Percentiles rank a stretch among this genome's conserved stretches.
These are phyloP conservation scores for Oreochromis grahami DNA, from an alignment of 2,797 vertebrate species.

Conservation along the genomic window DNA sequence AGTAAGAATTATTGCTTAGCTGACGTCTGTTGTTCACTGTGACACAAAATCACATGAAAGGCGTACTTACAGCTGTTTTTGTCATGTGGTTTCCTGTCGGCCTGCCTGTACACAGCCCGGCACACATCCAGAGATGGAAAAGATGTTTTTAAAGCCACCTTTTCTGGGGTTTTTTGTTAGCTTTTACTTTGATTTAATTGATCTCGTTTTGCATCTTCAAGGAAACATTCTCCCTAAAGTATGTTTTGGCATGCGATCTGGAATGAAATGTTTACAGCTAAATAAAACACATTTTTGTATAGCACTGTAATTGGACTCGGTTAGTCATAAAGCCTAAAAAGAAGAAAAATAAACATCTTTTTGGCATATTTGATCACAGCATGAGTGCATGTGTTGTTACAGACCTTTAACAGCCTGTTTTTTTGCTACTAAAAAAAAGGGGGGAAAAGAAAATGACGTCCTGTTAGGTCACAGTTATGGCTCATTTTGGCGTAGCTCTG, in stretches of 20 bases:
- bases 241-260: not conserved
- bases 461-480: not conserved
- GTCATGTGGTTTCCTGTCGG: not conserved
- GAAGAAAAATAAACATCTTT: not conserved
- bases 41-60: not conserved
- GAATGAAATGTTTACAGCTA: not conserved
- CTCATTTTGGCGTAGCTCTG: not conserved
- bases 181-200: not conserved
- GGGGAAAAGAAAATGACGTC: not conserved
- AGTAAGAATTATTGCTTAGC: not conserved
- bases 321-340: not conserved
- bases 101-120: not conserved
- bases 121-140: not conserved
- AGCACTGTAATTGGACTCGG: not conserved
- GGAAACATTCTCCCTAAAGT: not conserved
- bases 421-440: not conserved
- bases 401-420: not conserved
- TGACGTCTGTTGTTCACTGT: not conserved
- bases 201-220: not conserved
- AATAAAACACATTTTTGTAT: not conserved
- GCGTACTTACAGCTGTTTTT: constrained; percentile 7
- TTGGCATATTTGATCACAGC: not conserved
- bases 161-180: not conserved
- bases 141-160: not conserved
- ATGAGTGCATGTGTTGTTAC: not conserved